Conservation (phyloP, 2,797 vertebrate genomes). For the Phoxinus dragarum region DNA sequence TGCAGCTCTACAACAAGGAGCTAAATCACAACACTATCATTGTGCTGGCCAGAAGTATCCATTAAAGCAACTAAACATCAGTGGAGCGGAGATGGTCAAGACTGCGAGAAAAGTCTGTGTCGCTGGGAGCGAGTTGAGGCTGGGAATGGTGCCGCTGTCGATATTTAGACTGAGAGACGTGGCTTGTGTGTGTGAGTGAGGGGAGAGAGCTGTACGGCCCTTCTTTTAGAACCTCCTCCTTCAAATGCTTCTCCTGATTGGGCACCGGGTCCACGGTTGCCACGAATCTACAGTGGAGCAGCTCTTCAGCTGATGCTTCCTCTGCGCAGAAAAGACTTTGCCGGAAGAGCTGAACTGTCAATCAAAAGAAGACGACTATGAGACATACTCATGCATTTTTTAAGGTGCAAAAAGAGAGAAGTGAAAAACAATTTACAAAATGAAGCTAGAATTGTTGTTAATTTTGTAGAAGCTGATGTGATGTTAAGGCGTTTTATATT, state of each 20-base stretch:
- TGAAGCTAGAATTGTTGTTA: neutral
- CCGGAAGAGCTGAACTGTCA: constrained; percentile 61
- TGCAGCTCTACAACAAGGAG: neutral
- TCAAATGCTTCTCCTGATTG: constrained; percentile 59
- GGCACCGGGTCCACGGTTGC: constrained; percentile 97
- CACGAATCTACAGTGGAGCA: constrained; percentile 86
- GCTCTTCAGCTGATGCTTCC: constrained; percentile 78
- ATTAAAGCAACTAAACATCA: constrained; percentile 81
- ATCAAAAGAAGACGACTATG: constrained; percentile 73
- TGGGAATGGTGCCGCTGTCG: constrained; percentile 87
- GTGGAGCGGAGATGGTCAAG: constrained; percentile 92
- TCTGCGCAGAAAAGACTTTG: constrained; percentile 50
- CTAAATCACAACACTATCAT: constrained; percentile 25
- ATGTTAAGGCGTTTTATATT: neutral
- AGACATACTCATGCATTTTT: neutral
- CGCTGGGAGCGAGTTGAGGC: constrained; percentile 81
- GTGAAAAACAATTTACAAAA: neutral
- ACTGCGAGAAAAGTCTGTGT: constrained; percentile 83
- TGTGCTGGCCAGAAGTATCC: constrained; percentile 25
- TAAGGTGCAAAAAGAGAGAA: neutral
- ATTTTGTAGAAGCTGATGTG: neutral
- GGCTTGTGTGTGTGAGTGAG: constrained; percentile 58
- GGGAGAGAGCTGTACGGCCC: constrained; percentile 70
- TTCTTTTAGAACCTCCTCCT: constrained; percentile 60
- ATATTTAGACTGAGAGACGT: constrained; percentile 49